Evolutionary conservation across 2,797 vertebrate species (phyloP), one percentile per base, ranked within the genome.

Genomic region (Ceryle rudis): DNA sequence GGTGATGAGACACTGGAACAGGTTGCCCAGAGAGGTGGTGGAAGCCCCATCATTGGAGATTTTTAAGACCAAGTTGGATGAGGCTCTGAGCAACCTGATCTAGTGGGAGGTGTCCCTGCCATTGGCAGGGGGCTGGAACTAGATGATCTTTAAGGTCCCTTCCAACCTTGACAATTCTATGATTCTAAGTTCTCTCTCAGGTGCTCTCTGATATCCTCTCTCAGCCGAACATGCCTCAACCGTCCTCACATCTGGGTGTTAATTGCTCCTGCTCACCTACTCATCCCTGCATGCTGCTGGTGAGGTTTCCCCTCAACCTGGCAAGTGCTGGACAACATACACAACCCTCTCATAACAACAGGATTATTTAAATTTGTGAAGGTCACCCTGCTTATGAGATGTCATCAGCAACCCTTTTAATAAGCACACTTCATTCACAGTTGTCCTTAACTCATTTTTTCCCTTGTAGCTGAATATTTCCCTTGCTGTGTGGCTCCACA

Each of bases 321-420:
- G 3, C 5, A 26, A 54, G 12, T 0, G 0, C 10, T 22, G 65
- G 33, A 16, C 15, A 69, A 6, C 11, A 33, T 13, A 31, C 22
- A n/a, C 9, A 62, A 13, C 2, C 10, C 7, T 25, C 23, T 52
- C 17, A 5, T 13, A 64, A 26, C 14, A 64, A 14, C 15, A 31
- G 15, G 3, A 9, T 25, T 61, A 26, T 71, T 57, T 74, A 17
- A 14, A 20, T 28, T 2, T 3, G 6, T 4, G 11, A 49, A 74
- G 44, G 31, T 7, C 8, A 51, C 3, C 29, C 54, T 46, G 4
- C 14, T 41, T 5, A 0, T 37, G 10, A 61, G 22, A 11, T 21
- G 29, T 12, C 8, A 28, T 44, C 33, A 25, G 21, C 17, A 57
- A 5, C 21, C 12, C 21, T 64, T 81, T 46, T 14, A 23, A 57